Evolutionary conservation across 2,888 invertebrate species (phyloP).

Genomic region (Cheilosia vernalis): DNA sequence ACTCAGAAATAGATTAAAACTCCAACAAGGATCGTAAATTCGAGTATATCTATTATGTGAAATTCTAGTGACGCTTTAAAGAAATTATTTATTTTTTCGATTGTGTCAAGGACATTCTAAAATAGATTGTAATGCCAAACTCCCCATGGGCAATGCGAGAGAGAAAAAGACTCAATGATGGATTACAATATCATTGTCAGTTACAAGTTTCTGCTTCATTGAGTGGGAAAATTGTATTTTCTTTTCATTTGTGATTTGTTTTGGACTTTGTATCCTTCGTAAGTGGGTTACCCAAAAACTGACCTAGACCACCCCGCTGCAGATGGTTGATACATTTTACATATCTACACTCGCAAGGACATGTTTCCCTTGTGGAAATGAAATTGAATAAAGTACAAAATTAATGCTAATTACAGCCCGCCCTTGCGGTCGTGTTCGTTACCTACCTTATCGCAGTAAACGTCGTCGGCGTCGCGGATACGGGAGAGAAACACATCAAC

Average conservation of each 20-base stretch:
- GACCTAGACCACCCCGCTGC: constrained; percentile 37
- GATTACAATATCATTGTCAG: constrained; percentile 70
- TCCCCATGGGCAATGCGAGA: constrained; percentile 32
- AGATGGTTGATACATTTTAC: not conserved
- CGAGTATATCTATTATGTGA: constrained; percentile 19
- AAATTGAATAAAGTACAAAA: constrained; percentile 9
- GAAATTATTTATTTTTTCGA: constrained; percentile 20
- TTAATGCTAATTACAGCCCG: constrained; percentile 32
- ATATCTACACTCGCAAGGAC: not conserved
- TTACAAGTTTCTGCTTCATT: constrained; percentile 70
- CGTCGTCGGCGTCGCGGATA: constrained; percentile 26
- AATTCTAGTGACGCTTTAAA: not conserved
- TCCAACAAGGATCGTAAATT: constrained; percentile 17
- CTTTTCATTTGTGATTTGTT: constrained; percentile 48
- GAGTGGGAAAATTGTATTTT: constrained; percentile 67
- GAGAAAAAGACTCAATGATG: constrained; percentile 51
- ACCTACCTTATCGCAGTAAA: not conserved
- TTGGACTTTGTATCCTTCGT: constrained; percentile 35
- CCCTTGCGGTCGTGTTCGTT: not conserved
- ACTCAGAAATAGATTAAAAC: constrained; percentile 11
- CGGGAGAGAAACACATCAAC: constrained; percentile 44
- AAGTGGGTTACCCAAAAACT: constrained; percentile 58
- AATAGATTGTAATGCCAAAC: constrained; percentile 44
- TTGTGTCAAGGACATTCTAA: constrained; percentile 50
- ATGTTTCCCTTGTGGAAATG: not conserved